Conservation (phyloP, 1,140 invertebrate species). For the Sycophaga agraensis region DNA sequence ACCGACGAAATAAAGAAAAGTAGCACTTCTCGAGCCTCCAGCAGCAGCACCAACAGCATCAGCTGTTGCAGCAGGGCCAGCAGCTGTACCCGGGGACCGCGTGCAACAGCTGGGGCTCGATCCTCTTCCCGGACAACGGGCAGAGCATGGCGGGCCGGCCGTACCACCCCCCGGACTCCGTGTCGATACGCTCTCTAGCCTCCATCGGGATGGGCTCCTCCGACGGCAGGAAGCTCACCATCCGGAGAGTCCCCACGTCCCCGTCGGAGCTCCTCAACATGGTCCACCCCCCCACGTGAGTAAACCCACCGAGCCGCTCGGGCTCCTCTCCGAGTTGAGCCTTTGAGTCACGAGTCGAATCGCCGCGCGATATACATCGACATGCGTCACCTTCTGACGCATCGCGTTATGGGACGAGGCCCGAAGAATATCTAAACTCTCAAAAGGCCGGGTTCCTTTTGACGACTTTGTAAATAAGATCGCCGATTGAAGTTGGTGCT, state of each 20-base stretch:
- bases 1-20: too few relatives aligned
- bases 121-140: slow-evolving; percentile 36
- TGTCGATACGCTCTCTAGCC: slow-evolving; percentile 73
- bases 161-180: slow-evolving; percentile 60
- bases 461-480: too few relatives aligned
- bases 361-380: too few relatives aligned
- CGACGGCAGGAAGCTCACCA: slow-evolving; percentile 81
- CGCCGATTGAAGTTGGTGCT: too few relatives aligned
- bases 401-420: too few relatives aligned
- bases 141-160: slow-evolving; percentile 32
- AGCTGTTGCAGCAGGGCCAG: slow-evolving; percentile 20
- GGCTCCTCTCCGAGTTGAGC: too few relatives aligned
- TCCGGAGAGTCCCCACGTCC: slow-evolving; percentile 76
- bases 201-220: slow-evolving; percentile 84
- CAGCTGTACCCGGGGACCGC: slow-evolving; percentile 17
- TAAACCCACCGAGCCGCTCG: slow-evolving; percentile 48
- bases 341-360: too few relatives aligned
- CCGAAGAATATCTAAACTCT: too few relatives aligned
- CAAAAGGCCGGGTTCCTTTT: too few relatives aligned
- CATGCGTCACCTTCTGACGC: too few relatives aligned
- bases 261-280: slow-evolving; percentile 80
- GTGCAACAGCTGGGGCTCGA: slow-evolving; percentile 33
- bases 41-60: background rate
- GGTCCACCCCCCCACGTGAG: slow-evolving; percentile 79
- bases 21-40: too few relatives aligned